phyloP scores from a whole-genome alignment of 2,113 vertebrate genomes.

The Malurus melanocephalus region DNA sequence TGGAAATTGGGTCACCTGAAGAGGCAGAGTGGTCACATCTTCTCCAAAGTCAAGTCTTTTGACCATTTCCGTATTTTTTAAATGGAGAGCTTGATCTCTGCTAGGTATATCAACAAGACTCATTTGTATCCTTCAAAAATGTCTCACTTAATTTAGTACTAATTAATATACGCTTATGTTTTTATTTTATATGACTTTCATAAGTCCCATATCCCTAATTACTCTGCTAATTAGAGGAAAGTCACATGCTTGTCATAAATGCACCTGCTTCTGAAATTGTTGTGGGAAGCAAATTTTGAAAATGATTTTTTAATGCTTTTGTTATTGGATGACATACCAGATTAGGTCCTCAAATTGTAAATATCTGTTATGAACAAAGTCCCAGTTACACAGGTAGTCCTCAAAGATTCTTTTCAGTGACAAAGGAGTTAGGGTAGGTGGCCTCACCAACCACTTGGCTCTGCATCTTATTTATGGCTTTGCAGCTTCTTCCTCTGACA shows the following conservation, averaged over 20 bases:
- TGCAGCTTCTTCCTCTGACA: neutral
- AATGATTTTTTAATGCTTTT: rapidly evolving
- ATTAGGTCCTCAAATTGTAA: neutral
- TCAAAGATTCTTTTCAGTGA: neutral
- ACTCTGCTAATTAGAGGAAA: slow-evolving; percentile 1
- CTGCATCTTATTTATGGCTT: neutral
- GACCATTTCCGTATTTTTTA: neutral
- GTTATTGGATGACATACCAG: neutral
- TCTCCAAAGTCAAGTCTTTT: neutral
- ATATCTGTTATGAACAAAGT: neutral
- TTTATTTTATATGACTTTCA: neutral
- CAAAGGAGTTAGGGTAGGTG: neutral
- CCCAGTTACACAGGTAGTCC: neutral
- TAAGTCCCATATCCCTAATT: neutral
- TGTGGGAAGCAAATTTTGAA: neutral
- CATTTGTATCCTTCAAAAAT: slow-evolving; percentile 3
- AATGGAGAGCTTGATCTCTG: neutral
- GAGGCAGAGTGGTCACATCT: neutral
- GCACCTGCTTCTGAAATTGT: neutral
- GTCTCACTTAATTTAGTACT: neutral
- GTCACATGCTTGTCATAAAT: neutral
- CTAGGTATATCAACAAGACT: neutral
- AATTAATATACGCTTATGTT: neutral
- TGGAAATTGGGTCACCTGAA: neutral
- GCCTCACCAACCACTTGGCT: neutral